Conservation (phyloP, 2,797 vertebrate species). For the Schizopygopsis pylzovi region DNA sequence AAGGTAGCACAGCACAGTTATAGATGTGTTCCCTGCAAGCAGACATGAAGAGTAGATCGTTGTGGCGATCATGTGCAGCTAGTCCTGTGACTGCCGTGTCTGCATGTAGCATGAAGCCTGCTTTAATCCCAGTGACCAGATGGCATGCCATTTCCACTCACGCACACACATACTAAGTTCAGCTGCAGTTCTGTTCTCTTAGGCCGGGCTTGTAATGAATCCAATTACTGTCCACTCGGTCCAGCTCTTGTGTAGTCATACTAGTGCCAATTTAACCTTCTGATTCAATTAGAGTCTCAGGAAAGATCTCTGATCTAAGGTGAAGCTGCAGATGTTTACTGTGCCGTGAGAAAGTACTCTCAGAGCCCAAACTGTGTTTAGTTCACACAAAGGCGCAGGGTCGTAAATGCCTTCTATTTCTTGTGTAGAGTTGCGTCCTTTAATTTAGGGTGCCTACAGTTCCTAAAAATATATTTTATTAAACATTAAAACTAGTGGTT, state of each 20-base stretch:
- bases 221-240: slow-evolving; percentile 44
- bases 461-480: not conserved
- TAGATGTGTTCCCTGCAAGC: not conserved
- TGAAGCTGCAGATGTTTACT: slow-evolving; percentile 41
- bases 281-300: slow-evolving; percentile 46
- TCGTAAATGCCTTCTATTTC: not conserved
- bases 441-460: not conserved
- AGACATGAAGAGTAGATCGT: slow-evolving; percentile 19
- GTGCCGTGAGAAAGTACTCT: slow-evolving; percentile 1
- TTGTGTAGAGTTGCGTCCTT: not conserved
- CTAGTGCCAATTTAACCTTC: slow-evolving; percentile 46
- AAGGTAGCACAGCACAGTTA: not conserved
- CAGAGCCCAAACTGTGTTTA: slow-evolving; percentile 3
- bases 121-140: slow-evolving; percentile 23
- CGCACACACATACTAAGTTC: not conserved
- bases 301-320: slow-evolving; percentile 31
- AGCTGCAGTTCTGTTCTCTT: slow-evolving; percentile 19
- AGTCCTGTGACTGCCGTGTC: slow-evolving; percentile 19
- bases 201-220: slow-evolving; percentile 34
- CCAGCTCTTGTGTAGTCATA: slow-evolving; percentile 37
- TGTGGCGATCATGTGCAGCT: slow-evolving; percentile 24
- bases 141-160: slow-evolving; percentile 7
- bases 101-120: slow-evolving; percentile 11
- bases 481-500: not conserved
- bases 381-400: not conserved